These are phyloP conservation scores for Synanthedon formicaeformis DNA, from an alignment of 2,888 invertebrate species.

Conservation along the genomic window DNA sequence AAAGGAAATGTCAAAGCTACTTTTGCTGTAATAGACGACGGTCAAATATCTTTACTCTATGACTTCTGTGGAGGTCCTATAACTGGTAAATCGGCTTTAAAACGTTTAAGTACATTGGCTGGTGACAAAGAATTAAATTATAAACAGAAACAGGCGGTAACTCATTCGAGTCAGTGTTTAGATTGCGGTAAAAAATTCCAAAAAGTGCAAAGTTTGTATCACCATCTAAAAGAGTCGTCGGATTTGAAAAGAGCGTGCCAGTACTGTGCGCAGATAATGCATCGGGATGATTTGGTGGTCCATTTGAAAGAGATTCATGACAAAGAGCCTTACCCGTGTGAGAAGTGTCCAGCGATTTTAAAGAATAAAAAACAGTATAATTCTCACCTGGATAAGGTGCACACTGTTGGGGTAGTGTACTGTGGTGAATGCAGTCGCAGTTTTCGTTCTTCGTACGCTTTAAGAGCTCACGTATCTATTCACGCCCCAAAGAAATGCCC, in stretches of 20 bases:
- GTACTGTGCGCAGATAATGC: constrained; percentile 42
- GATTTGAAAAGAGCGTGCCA: constrained; percentile 42
- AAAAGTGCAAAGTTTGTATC: constrained; percentile 30
- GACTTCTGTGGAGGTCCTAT: constrained; percentile 6
- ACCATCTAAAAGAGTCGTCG: constrained; percentile 44
- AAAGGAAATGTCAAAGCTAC: constrained; percentile 12
- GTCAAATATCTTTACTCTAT: constrained; percentile 23
- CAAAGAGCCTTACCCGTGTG: constrained; percentile 29
- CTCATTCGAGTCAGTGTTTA: constrained; percentile 28
- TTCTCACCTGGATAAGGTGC: constrained; percentile 28
- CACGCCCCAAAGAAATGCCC: constrained; percentile 41
- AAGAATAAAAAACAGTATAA: constrained; percentile 17
- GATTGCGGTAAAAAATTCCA: constrained; percentile 39
- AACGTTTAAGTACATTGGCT: constrained; percentile 1
- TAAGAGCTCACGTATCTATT: constrained; percentile 35
- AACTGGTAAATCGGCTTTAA: constrained; percentile 4
- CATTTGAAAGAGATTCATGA: constrained; percentile 32
- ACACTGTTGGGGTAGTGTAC: constrained; percentile 26
- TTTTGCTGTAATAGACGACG: constrained; percentile 24
- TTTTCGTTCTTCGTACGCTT: constrained; percentile 32
- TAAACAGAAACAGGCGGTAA: not conserved
- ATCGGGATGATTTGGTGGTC: constrained; percentile 26
- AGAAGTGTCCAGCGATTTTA: constrained; percentile 41
- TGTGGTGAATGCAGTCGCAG: constrained; percentile 50
- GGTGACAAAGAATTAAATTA: constrained; percentile 4